These are phyloP conservation scores for Protaetia brevitarsis DNA, from an alignment of 1,140 invertebrate genomes.

Conservation along the genomic window DNA sequence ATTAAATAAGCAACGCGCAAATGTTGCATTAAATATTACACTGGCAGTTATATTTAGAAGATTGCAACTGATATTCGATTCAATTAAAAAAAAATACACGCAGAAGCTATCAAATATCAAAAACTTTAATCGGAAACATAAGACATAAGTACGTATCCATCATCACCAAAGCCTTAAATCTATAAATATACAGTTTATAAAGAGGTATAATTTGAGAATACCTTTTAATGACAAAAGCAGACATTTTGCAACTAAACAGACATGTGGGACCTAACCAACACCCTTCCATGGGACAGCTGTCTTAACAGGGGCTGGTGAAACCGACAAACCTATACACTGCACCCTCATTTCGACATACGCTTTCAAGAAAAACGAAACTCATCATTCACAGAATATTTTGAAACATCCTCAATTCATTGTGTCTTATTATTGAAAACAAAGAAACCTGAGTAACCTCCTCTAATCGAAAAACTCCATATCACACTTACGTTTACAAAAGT, in stretches of 20 bases:
- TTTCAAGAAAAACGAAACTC: not conserved
- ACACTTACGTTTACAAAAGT: too few species aligned
- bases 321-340: constrained; percentile 14
- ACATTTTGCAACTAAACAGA: constrained; percentile 20
- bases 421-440: constrained; percentile 9
- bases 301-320: constrained; percentile 5
- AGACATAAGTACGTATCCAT: not conserved
- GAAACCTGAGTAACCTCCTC: not conserved
- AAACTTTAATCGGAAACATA: not conserved
- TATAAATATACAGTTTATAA: not conserved
- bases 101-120: constrained; percentile 15
- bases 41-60: constrained; percentile 3
- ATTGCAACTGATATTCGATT: not conserved
- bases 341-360: constrained; percentile 7
- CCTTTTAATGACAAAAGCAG: constrained; percentile 16
- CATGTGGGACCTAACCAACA: constrained; percentile 21
- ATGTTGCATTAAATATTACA: constrained; percentile 6
- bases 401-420: not conserved
- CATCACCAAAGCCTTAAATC: not conserved
- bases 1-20: not conserved
- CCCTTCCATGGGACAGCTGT: constrained; percentile 19
- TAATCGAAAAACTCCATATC: too few species aligned
- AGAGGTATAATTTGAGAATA: not conserved
- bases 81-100: constrained; percentile 15
- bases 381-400: not conserved